These are phyloP conservation scores for Streptopelia turtur DNA, from an alignment of 2,797 vertebrate species.

Conservation along the genomic window DNA sequence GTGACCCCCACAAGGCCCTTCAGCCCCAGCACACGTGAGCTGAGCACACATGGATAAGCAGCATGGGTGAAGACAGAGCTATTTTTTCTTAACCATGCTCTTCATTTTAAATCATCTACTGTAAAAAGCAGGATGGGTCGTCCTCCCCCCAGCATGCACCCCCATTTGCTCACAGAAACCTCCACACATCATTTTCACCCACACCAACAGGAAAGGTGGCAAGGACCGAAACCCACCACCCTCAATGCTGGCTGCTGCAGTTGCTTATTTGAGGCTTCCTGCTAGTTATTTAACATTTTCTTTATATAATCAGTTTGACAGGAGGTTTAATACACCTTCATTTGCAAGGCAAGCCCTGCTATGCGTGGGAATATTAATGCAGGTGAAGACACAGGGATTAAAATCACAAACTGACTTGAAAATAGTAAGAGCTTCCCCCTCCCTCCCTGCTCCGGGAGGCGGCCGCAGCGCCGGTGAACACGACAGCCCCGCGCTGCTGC, in stretches of 20 bases:
- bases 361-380: background rate
- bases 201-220: background rate
- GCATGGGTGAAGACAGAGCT: background rate
- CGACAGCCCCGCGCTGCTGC: fast-evolving
- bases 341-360: background rate
- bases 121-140: background rate
- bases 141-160: background rate
- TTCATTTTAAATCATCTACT: background rate
- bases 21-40: background rate
- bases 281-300: background rate
- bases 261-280: background rate
- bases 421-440: background rate
- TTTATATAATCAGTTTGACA: background rate
- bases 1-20: background rate
- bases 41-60: background rate
- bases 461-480: background rate
- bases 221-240: background rate
- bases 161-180: background rate
- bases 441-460: background rate
- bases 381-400: background rate
- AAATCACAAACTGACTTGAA: background rate
- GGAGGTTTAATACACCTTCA: background rate
- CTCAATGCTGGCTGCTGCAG: background rate
- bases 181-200: background rate
- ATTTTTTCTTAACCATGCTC: fast-evolving